phyloP scores from a whole-genome alignment of 2,888 invertebrate genomes.

The Imbricaverruca yamaguchii region DNA sequence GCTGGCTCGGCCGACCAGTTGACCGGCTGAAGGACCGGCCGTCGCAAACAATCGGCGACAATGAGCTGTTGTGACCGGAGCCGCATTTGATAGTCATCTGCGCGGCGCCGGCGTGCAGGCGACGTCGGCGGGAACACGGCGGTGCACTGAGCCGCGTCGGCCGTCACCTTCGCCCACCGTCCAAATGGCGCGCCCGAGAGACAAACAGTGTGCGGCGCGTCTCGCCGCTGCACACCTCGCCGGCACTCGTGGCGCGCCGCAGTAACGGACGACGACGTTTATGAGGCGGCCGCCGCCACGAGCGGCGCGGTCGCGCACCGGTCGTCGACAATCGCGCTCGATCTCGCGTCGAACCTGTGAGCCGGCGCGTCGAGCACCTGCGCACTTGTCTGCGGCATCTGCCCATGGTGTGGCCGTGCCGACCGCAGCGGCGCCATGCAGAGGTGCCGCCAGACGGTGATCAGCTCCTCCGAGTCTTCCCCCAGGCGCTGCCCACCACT shows the following conservation, averaged over 20 bases:
- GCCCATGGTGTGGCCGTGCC: background rate
- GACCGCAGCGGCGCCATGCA: background rate
- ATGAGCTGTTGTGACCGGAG: background rate
- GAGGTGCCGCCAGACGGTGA: background rate
- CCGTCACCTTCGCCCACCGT: background rate
- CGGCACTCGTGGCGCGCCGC: background rate
- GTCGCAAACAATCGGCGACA: slow-evolving; percentile 2
- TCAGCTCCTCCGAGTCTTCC: no score
- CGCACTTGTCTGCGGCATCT: no score
- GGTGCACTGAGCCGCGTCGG: background rate
- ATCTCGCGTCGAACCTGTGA: no score
- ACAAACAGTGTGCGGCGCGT: no score
- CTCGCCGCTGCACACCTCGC: background rate
- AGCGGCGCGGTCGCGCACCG: no score
- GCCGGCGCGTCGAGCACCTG: no score
- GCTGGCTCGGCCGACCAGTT: no score
- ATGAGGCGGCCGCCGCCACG: background rate
- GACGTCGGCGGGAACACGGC: background rate
- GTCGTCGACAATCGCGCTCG: no score
- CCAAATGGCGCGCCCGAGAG: background rate
- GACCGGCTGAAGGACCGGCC: background rate
- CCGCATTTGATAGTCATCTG: background rate
- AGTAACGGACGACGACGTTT: background rate
- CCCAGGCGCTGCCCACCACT: background rate
- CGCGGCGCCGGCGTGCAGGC: background rate